Evolutionary conservation across 1,140 invertebrate species (phyloP).

Genomic region (Neotoxoptera formosana): DNA sequence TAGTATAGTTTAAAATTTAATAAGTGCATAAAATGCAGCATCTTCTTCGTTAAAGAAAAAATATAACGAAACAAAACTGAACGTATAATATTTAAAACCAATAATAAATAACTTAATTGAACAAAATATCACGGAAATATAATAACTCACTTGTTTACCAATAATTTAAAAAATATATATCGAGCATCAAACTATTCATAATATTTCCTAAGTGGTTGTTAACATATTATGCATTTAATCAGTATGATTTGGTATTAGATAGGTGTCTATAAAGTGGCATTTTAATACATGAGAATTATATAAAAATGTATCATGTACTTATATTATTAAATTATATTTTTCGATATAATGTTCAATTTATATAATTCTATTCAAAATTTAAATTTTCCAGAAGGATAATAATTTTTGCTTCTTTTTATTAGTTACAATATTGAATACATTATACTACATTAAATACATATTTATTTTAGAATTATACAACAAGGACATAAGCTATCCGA

Average conservation of each 20-base stretch:
- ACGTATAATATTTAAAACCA: too few relatives aligned
- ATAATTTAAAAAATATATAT: too few relatives aligned
- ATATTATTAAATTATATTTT: not conserved
- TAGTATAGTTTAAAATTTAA: not conserved
- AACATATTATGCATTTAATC: too few relatives aligned
- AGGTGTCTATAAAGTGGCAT: too few relatives aligned
- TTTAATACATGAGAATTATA: too few relatives aligned
- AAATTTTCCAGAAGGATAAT: not conserved
- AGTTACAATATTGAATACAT: not conserved
- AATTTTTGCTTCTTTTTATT: not conserved
- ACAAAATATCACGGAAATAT: not conserved
- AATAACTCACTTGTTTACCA: too few relatives aligned
- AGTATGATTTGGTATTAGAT: too few relatives aligned
- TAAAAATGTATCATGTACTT: too few relatives aligned
- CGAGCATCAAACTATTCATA: too few relatives aligned
- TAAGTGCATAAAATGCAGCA: not conserved
- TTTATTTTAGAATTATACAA: not conserved
- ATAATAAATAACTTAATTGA: not conserved
- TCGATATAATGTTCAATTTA: not conserved
- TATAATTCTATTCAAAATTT: not conserved
- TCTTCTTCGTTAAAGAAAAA: too few relatives aligned
- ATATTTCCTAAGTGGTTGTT: too few relatives aligned
- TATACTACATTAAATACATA: not conserved
- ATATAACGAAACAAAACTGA: too few relatives aligned
- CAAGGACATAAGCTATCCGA: not conserved